Evolutionary conservation across 2,797 vertebrate genomes (phyloP).

Genomic region (Serranus cabrilla): DNA sequence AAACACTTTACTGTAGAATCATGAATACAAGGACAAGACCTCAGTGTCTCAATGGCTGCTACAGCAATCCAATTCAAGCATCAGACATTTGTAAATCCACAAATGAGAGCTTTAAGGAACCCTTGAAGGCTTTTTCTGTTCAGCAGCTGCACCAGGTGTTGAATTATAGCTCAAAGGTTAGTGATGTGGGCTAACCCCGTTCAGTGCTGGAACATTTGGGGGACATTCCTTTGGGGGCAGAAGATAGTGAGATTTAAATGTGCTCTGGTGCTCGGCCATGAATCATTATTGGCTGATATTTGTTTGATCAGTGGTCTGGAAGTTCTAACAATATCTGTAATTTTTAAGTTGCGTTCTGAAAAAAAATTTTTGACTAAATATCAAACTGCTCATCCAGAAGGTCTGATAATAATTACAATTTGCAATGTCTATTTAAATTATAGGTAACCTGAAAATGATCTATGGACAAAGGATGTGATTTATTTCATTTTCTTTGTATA

Average conservation of each 20-base stretch:
- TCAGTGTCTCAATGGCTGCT: not conserved
- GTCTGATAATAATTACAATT: no score
- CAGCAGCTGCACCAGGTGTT: conserved; percentile 25
- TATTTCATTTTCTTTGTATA: no score
- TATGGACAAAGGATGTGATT: no score
- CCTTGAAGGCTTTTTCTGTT: conserved; percentile 27
- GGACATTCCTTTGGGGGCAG: conserved; percentile 23
- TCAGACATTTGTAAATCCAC: conserved; percentile 34
- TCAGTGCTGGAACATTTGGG: conserved; percentile 16
- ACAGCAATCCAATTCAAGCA: not conserved
- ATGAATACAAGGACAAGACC: not conserved
- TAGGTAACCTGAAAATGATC: no score
- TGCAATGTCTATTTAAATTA: no score
- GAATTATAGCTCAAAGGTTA: conserved; percentile 28
- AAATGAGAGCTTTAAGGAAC: conserved; percentile 15
- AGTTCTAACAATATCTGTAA: no score
- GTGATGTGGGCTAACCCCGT: conserved; percentile 12
- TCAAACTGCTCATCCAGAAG: no score
- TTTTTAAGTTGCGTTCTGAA: no score
- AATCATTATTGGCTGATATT: no score
- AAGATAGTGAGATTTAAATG: conserved; percentile 21
- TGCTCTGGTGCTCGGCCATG: no score
- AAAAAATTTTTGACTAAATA: no score
- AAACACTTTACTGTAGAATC: not conserved
- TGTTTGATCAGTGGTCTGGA: no score